Evolutionary conservation across 2,888 invertebrate species (phyloP), one percentile per base, ranked within the genome.

Genomic region (Dione vanillae): DNA sequence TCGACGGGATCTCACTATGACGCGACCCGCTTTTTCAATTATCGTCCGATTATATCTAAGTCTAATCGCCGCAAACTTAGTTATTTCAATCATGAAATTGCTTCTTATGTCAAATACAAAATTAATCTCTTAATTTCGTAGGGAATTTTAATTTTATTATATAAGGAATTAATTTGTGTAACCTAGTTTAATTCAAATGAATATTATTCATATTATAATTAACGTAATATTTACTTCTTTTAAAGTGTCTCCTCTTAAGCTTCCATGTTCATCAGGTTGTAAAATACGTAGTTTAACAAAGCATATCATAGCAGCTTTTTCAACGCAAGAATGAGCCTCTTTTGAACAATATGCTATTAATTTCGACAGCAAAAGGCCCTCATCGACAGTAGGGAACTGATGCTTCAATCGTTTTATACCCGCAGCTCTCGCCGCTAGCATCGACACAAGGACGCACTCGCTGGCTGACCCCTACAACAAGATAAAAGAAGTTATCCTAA

Each of bases 291-390:
- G 88, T 85, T 98, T 98, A 11, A 98, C 98, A 83, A 98, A 98
- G 81, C 96, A 96, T 79, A 98, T 98, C 98, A 98, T 98, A 2
- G 98, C 98, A 3, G 97, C 97, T 85, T 98, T 98, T 87, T 98
- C 98, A 5, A 98, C 98, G 82, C 97, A 97, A 43, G 98, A 98
- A 86, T 98, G 98, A 37, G 98, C 96, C 86, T 98, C 97, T 82
- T 96, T 96, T 43, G 97, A 97, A 87, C 97, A 97, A 84, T 97
- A 97, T 35, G 98, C 99, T 94, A 99, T 99, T 67, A 99, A 94
- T 89, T 98, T 98, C 10, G 98, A 97, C 45, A 99, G 94, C 61
- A 99, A 93, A 45, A 97, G 95, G 0, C 98, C 98, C 85, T 99
- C 99, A 86, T 98, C 98, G 35, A 97, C 96, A 78, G 96, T 96